A percentile compares a stretch with the other conserved stretches of the same genome.
Evolutionary conservation across 2,113 vertebrate genomes (phyloP).

Genomic region (Tricholaema leucomelas): DNA sequence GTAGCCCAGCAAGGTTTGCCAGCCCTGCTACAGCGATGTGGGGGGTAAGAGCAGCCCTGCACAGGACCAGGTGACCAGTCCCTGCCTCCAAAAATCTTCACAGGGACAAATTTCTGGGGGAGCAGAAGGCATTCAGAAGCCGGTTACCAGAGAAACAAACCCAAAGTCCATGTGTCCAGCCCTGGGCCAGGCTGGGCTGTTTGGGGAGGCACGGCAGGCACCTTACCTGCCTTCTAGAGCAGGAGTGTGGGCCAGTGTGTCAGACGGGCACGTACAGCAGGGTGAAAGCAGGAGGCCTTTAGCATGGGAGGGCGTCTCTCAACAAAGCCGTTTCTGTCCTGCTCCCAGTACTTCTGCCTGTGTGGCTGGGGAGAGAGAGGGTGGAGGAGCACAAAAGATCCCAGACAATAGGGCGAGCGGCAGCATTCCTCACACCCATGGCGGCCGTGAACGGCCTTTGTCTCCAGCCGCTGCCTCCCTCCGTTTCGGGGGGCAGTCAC

Average conservation of each 20-base stretch:
- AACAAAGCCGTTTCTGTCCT: constrained; percentile 30
- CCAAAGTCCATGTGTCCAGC: accelerated
- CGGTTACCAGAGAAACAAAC: neutral
- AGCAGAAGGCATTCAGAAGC: neutral
- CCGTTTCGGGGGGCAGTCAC: constrained; percentile 8
- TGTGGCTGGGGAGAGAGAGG: neutral
- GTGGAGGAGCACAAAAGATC: constrained; percentile 36
- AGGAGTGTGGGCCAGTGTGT: accelerated
- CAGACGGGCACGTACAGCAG: neutral
- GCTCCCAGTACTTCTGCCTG: neutral
- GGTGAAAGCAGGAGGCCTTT: neutral
- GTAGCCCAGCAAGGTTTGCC: neutral
- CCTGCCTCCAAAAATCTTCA: neutral
- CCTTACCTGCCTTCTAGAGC: neutral
- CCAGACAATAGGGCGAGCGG: constrained; percentile 45
- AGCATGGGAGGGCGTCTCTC: neutral
- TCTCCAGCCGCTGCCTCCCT: constrained; percentile 16
- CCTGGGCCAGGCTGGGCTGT: too few species aligned
- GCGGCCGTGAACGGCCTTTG: constrained; percentile 12
- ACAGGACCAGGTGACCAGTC: neutral
- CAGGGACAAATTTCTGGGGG: neutral
- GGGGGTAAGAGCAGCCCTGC: neutral
- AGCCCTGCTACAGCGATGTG: accelerated
- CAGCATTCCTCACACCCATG: constrained; percentile 44
- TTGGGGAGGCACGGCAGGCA: accelerated